phyloP scores from a whole-genome alignment of 2,797 vertebrate genomes.

The Zenarchopterus dispar region DNA sequence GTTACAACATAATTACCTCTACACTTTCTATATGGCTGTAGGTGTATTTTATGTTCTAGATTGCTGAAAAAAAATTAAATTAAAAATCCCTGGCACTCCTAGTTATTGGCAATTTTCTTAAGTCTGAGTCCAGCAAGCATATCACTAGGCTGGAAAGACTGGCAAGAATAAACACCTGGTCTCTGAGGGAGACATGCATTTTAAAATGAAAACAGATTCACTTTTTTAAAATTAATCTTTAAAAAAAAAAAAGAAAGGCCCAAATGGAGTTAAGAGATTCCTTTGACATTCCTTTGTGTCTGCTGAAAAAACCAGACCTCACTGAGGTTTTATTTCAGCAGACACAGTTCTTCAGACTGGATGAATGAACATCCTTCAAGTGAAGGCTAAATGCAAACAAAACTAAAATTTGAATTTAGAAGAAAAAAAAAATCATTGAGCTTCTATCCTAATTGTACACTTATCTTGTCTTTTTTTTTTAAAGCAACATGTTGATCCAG shows the following conservation, averaged over 20 bases:
- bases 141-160: background rate
- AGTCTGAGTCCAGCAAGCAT: background rate
- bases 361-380: slow-evolving; percentile 9
- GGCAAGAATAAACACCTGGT: slow-evolving; percentile 5
- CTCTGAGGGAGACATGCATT: background rate
- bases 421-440: no score
- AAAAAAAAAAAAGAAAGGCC: slow-evolving; percentile 5
- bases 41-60: no score
- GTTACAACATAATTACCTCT: no score
- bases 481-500: background rate
- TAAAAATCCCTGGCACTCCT: no score
- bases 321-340: no score
- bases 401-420: background rate
- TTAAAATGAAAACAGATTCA: slow-evolving; percentile 17
- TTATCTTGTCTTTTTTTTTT: slow-evolving; percentile 7
- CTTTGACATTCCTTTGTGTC: slow-evolving; percentile 16
- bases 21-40: no score
- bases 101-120: no score
- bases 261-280: slow-evolving; percentile 10
- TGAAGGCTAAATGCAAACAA: slow-evolving; percentile 1
- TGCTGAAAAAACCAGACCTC: no score
- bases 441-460: background rate
- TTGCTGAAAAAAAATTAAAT: no score
- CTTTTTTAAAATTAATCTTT: background rate
- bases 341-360: background rate